Evolutionary conservation across 2,797 vertebrate species (phyloP), one percentile per base, ranked within the genome.

Genomic region (Hafferia zeledoni): DNA sequence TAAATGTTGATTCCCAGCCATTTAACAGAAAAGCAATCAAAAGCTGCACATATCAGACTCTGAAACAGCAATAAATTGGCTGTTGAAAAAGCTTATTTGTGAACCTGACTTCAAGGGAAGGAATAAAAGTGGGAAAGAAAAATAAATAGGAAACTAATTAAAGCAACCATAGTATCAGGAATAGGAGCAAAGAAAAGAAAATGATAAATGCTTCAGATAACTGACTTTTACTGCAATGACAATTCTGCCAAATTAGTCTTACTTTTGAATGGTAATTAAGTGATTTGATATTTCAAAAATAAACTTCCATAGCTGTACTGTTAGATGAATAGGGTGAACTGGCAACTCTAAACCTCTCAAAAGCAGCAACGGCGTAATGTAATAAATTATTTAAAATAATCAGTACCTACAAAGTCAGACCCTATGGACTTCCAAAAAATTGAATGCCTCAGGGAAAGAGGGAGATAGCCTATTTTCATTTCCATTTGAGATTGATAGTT

Each of bases 111-210:
- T 94, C 63, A 92, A 84, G 63, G 43, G 71, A 94, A 71, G 50
- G 27, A 44, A 84, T 53, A 63, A 82, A 93, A 93, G n/a, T 8
- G 23, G 15, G 22, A 25, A 82, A 93, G 61, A 70, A 87, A 88
- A 85, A 82, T 47, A 91, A 92, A 85, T 28, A 87, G 35, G 74
- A 87, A 94, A 89, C n/a, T n/a, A 86, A 90, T 93, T 94, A 92
- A 88, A 76, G 39, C 28, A 90, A 92, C 74, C 87, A 86, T 35
- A 81, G 43, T 22, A 46, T 13, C 41, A 78, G 35, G 35, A 93
- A 64, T 3, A 71, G 25, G 28, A 88, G 22, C 5, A 47, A 90
- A 74, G 37, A 63, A 17, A 76, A 92, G 60, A 90, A 93, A 94
- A 83, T 35, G 3, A 92, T 68, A 93, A 92, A 86, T 47, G 43